Percentiles rank a stretch among this genome's conserved stretches.
phyloP scores from a whole-genome alignment of 2,113 vertebrate genomes.

The Chaetodon trifascialis region DNA sequence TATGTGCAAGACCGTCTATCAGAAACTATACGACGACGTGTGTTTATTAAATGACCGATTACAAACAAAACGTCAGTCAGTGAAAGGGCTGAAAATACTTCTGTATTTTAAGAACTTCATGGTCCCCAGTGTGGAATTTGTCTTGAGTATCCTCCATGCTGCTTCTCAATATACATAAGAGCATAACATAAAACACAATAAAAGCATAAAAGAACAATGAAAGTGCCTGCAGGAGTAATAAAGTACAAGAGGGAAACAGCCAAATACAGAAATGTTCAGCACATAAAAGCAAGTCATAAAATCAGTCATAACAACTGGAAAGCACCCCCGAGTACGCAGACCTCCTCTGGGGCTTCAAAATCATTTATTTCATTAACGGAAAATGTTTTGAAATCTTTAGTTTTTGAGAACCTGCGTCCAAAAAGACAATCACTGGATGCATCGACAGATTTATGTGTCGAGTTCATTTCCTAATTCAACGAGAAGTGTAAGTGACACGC shows the following conservation, averaged over 20 bases:
- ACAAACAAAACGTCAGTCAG: not conserved
- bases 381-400: not conserved
- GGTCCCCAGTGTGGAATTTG: not conserved
- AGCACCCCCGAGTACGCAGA: not conserved
- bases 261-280: not conserved
- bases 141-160: not conserved
- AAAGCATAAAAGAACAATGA: not conserved
- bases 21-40: not conserved
- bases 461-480: not conserved
- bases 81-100: not conserved
- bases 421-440: too few relatives aligned
- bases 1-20: not conserved
- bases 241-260: not conserved
- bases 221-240: not conserved
- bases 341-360: not conserved
- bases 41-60: not conserved
- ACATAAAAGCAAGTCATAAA: not conserved
- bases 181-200: not conserved
- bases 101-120: not conserved
- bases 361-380: not conserved
- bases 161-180: not conserved
- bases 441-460: too few relatives aligned
- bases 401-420: not conserved
- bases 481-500: not conserved
- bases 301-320: not conserved